Base-by-base conservation (phyloP, 1,140 invertebrate genomes). In the Octopus sinensis region DNA sequence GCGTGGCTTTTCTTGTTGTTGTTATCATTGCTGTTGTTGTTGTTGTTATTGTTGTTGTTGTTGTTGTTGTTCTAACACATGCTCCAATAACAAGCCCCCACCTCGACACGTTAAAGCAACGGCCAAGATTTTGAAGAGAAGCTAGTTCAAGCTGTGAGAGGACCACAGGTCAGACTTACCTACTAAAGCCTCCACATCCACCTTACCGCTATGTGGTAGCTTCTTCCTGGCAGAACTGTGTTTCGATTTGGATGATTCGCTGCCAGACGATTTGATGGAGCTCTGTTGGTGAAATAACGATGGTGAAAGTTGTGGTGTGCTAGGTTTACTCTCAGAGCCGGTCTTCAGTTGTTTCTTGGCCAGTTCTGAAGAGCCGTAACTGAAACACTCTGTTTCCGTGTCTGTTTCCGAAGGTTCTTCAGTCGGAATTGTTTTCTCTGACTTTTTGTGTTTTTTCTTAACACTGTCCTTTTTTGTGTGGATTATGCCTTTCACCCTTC, bases 401-500 rank as follows among this genome's bases (percentile, higher is more conserved):
- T 89, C 87, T 4, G 83, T 80, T 62, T 89, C 87, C 23, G 85
- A 85, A 4, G 84, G 53, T 83, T 88, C 87, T 81, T 88, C 86
- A 43, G 75, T 43, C 54, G 78, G 23, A 79, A 73, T 79, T 30
- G 53, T 68, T 73, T 82, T 84, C 78, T 82, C 83, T 80, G 68
- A 71, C 73, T 78, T 84, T 80, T 83, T 85, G 54, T 81, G 56
- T 82, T 84, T 86, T 77, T 85, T 86, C 88, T 93, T 93, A 10
- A 94, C 91, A 51, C 93, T 94, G 78, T 94, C 94, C 80, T 92
- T 91, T 71, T 93, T 90, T 0, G 93, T 93, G 86, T 94, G 93
- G 81, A 95, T 94, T 53, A 95, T 94, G 84, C 94, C 93, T 84
- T 93, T 93, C 88, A 94, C 93, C 87, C 94, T 93, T 1, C 92